Evolutionary conservation across 2,113 vertebrate genomes (phyloP).

Genomic region (Ginglymostoma cirratum): DNA sequence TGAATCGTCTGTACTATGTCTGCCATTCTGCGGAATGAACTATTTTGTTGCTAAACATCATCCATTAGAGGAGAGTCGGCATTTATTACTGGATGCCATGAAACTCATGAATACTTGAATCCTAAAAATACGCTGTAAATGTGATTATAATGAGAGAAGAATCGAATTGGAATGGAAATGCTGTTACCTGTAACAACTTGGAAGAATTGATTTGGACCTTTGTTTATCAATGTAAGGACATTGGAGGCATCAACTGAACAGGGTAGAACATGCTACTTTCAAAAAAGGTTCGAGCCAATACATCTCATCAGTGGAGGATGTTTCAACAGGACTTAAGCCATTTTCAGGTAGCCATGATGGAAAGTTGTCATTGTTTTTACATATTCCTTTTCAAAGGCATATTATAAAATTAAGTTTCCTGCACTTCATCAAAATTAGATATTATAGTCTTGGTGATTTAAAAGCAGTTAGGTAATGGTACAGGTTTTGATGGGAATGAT

Average conservation of each 20-base stretch:
- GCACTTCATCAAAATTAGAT: not conserved
- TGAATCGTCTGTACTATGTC: not conserved
- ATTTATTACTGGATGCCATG: not conserved
- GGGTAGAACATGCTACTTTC: not conserved
- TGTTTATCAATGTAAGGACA: not conserved
- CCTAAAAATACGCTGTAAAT: not conserved
- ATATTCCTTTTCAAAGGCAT: not conserved
- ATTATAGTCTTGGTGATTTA: not conserved
- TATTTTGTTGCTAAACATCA: not conserved
- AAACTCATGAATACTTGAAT: not conserved
- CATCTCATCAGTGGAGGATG: too few species aligned
- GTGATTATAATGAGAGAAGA: not conserved
- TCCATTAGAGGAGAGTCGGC: not conserved
- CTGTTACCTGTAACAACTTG: not conserved
- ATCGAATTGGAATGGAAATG: not conserved
- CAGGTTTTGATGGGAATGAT: not conserved
- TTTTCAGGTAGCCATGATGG: not conserved
- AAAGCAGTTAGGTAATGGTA: not conserved
- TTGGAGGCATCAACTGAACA: not conserved
- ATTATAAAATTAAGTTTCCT: not conserved
- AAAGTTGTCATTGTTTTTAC: not conserved
- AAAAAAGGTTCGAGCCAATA: not conserved
- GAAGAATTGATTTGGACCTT: not conserved
- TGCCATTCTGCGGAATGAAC: not conserved
- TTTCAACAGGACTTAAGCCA: not conserved